phyloP scores from a whole-genome alignment of 2,797 vertebrate species.

The Serranus cabrilla region DNA sequence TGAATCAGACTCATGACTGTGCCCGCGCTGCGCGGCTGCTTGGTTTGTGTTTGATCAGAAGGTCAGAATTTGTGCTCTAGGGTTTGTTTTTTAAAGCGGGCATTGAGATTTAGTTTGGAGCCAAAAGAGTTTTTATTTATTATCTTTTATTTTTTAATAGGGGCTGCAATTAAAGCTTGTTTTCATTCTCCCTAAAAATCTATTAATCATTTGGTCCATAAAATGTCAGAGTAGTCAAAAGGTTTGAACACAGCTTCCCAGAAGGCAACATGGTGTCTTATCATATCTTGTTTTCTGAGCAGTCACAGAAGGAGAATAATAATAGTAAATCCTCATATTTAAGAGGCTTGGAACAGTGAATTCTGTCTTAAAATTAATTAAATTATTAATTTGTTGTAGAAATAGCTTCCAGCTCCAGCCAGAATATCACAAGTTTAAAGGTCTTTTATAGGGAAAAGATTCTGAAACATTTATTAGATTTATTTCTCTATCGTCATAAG shows the following conservation, averaged over 20 bases:
- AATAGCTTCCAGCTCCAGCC: neutral
- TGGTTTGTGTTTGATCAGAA: neutral
- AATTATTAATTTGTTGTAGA: neutral
- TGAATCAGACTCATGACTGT: constrained; percentile 28
- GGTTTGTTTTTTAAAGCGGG: neutral
- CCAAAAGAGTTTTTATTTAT: neutral
- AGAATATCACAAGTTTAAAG: neutral
- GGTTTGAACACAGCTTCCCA: neutral
- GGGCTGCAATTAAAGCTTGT: neutral
- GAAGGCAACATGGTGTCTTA: neutral
- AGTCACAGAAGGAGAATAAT: neutral
- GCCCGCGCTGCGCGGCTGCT: constrained; percentile 4
- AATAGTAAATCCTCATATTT: neutral
- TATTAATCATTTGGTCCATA: neutral
- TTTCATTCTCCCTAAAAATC: neutral
- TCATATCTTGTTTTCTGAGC: neutral
- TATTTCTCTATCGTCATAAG: neutral
- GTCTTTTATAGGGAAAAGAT: no score
- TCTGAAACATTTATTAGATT: neutral
- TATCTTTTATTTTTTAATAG: neutral
- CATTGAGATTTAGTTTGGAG: neutral
- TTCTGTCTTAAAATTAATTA: neutral
- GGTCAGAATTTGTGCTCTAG: neutral
- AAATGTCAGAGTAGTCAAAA: neutral
- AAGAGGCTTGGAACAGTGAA: neutral